Evolutionary conservation across 2,797 vertebrate genomes (phyloP).

Genomic region (Typhlichthys eigenmanni): DNA sequence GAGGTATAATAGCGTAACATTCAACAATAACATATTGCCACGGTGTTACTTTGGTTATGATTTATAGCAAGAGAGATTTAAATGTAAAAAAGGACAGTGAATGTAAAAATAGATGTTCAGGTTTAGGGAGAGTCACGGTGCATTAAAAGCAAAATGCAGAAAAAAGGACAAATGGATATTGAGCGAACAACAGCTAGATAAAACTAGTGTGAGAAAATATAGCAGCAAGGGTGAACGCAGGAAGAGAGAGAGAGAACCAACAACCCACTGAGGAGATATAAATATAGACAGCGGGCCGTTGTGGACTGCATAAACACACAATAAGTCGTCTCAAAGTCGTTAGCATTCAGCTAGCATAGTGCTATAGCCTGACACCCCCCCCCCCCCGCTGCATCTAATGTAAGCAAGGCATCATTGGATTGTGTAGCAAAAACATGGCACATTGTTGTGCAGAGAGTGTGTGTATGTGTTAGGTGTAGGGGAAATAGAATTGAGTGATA

Average conservation of each 20-base stretch:
- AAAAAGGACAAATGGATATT: conserved; percentile 26
- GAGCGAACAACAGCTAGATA: conserved; percentile 38
- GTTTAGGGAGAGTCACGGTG: conserved; percentile 2
- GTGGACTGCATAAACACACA: conserved; percentile 15
- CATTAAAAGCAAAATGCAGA: conserved; percentile 15
- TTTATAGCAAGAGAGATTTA: conserved; percentile 2
- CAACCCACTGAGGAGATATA: conserved; percentile 48
- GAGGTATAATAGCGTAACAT: conserved; percentile 18
- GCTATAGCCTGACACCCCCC: conserved; percentile 18
- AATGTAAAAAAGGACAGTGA: conserved; percentile 10
- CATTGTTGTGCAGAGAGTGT: conserved; percentile 31
- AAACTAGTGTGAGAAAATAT: neutral
- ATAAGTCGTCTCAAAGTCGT: conserved; percentile 46
- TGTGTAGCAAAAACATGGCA: conserved; percentile 51
- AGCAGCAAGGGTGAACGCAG: conserved; percentile 31
- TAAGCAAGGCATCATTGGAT: conserved; percentile 62
- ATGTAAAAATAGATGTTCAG: conserved; percentile 11
- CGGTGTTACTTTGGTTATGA: conserved; percentile 29
- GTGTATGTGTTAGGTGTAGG: conserved; percentile 4
- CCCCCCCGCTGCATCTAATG: conserved; percentile 56
- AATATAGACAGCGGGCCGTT: conserved; percentile 31
- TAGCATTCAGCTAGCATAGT: conserved; percentile 68
- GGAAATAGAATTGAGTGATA: conserved; percentile 46
- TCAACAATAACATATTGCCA: conserved; percentile 27
- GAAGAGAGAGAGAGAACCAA: conserved; percentile 25